Conservation (phyloP, 2,113 vertebrate species). For the Chrysochloris asiatica region DNA sequence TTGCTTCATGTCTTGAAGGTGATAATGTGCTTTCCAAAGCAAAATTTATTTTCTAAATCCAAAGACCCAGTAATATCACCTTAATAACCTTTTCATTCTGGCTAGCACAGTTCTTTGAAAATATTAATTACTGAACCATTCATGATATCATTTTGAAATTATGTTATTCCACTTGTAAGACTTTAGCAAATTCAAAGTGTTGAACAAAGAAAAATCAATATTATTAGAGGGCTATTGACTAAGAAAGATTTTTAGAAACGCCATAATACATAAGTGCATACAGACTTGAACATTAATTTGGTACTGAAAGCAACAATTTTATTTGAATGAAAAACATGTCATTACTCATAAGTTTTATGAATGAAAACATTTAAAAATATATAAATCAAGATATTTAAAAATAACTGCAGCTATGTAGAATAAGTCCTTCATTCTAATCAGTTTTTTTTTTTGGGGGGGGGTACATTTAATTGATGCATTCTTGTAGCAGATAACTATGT, state of each 20-base stretch:
- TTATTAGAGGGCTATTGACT: slow-evolving; percentile 66
- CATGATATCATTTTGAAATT: slow-evolving; percentile 68
- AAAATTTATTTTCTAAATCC: slow-evolving; percentile 79
- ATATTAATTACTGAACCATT: slow-evolving; percentile 74
- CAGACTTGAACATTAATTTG: slow-evolving; percentile 69
- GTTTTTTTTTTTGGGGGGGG: too few species aligned
- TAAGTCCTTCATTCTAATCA: slow-evolving; percentile 83
- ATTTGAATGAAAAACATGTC: slow-evolving; percentile 71
- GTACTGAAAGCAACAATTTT: slow-evolving; percentile 70
- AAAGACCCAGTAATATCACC: slow-evolving; percentile 74
- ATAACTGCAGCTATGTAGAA: slow-evolving; percentile 82
- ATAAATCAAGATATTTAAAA: slow-evolving; percentile 83
- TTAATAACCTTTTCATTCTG: slow-evolving; percentile 75
- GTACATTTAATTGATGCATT: slow-evolving; percentile 83
- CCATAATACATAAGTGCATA: slow-evolving; percentile 43
- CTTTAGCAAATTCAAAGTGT: slow-evolving; percentile 70
- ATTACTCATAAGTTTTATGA: slow-evolving; percentile 72
- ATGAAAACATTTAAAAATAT: slow-evolving; percentile 64
- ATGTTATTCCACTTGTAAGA: slow-evolving; percentile 66
- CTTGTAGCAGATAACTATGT: slow-evolving; percentile 75
- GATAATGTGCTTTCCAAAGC: slow-evolving; percentile 80
- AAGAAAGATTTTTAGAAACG: slow-evolving; percentile 67
- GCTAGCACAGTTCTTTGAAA: slow-evolving; percentile 76
- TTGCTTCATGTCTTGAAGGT: slow-evolving; percentile 83
- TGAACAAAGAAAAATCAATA: slow-evolving; percentile 70